phyloP scores from a whole-genome alignment of 2,888 invertebrate genomes.

The Platynereis dumerilii region DNA sequence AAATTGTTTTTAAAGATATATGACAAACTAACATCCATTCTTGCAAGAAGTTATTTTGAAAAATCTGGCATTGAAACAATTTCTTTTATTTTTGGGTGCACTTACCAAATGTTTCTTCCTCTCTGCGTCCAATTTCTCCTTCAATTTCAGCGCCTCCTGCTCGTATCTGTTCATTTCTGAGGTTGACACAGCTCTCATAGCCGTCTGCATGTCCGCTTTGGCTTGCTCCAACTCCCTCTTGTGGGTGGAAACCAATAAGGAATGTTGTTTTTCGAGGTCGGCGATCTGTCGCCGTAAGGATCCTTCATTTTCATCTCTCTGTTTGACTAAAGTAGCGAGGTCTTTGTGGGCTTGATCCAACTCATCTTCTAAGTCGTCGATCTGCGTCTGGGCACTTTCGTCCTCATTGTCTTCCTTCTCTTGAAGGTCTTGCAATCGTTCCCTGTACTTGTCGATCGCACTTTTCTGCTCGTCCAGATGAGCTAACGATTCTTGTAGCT shows the following conservation, averaged over 20 bases:
- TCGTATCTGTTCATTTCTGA: slow-evolving; percentile 10
- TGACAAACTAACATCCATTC: background rate
- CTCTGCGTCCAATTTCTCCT: slow-evolving; percentile 28
- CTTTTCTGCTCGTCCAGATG: slow-evolving; percentile 2
- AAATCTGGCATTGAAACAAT: background rate
- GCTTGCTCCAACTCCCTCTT: slow-evolving; percentile 13
- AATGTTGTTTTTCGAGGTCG: slow-evolving; percentile 4
- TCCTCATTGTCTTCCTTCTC: background rate
- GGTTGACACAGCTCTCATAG: slow-evolving; percentile 10
- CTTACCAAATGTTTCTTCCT: slow-evolving; percentile 25
- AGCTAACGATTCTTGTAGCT: slow-evolving; percentile 2
- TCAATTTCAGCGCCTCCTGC: slow-evolving; percentile 16
- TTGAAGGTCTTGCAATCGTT: background rate
- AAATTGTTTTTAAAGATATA: too few relatives aligned
- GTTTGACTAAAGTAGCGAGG: background rate
- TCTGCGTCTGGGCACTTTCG: background rate
- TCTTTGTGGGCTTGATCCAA: background rate
- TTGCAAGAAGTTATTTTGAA: background rate
- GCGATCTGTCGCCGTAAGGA: background rate
- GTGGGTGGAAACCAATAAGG: background rate
- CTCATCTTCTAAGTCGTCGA: slow-evolving; percentile 10
- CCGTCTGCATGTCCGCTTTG: slow-evolving; percentile 8
- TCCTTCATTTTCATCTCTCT: slow-evolving; percentile 7
- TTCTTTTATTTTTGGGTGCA: background rate
- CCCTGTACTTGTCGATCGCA: slow-evolving; percentile 3